Evolutionary conservation across 2,888 invertebrate genomes (phyloP), one percentile per base, ranked within the genome.

Genomic region (Baronia brevicornis): DNA sequence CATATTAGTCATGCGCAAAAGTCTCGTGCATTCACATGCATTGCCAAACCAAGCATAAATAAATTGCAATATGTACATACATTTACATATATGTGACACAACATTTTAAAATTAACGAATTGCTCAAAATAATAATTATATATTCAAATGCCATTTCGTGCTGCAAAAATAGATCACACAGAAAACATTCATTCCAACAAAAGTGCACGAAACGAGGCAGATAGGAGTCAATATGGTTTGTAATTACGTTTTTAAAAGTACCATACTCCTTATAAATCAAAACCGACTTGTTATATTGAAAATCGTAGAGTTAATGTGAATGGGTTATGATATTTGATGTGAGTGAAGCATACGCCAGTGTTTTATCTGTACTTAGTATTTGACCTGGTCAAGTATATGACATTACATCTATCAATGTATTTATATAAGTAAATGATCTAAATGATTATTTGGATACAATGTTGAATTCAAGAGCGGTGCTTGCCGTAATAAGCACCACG

Each of bases 301-400:
- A n/a, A n/a, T n/a, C n/a, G n/a, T n/a, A n/a, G n/a, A n/a, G n/a
- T n/a, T n/a, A n/a, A n/a, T 74, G 86, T 74, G 68, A 77, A 73
- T 74, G 69, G 60, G 64, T 62, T 46, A 73, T 72, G 75, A 69
- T 72, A 53, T 72, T 57, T 64, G 61, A 80, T 78, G 80, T 84
- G 64, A 72, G 79, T 82, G 78, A 79, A 78, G 80, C 77, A 74
- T 71, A 74, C 75, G 71, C 70, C 72, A 77, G 79, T 82, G 79
- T 80, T 53, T 60, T 64, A n/a, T 60, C 48, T 79, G 82, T 80
- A 57, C 69, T n/a, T 68, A 72, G 70, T 75, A 55, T 78, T 71
- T 77, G 68, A 66, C 49, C 61, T 64, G 71, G 73, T 74, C 66
- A 65, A 68, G 72, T 72, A 62, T 52, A 65, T 67, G 74, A 54